Conservation (phyloP, 1,140 invertebrate species). For the Diorhabda elongata region DNA sequence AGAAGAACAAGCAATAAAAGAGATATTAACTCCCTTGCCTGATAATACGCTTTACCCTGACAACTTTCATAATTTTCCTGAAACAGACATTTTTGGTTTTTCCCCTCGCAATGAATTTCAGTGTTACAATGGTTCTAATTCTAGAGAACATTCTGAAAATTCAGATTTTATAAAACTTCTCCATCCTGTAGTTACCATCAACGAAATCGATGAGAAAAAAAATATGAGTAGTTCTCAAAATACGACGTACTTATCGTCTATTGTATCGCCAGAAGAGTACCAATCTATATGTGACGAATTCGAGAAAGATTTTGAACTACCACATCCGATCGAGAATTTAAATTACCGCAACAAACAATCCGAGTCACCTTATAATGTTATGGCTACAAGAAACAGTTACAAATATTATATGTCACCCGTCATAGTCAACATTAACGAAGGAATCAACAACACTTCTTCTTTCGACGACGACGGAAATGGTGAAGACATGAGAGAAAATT, state of each 20-base stretch:
- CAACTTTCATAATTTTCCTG: too few relatives aligned
- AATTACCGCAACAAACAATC: background rate
- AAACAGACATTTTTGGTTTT: too few relatives aligned
- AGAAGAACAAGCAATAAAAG: too few relatives aligned
- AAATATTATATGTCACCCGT: conserved; percentile 24
- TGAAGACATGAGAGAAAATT: too few relatives aligned
- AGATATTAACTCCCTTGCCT: too few relatives aligned
- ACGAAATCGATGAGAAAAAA: background rate
- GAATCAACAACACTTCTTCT: conserved; percentile 17
- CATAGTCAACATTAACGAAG: conserved; percentile 23
- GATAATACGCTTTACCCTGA: too few relatives aligned
- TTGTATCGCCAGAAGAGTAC: background rate
- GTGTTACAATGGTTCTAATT: too few relatives aligned
- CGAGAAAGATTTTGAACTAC: too few relatives aligned
- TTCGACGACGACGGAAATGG: background rate
- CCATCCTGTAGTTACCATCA: background rate
- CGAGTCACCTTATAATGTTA: background rate
- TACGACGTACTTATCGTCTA: background rate
- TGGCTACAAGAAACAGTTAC: background rate
- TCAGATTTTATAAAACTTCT: background rate
- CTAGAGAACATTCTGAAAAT: background rate
- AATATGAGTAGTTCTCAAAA: too few relatives aligned
- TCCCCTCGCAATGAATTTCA: too few relatives aligned
- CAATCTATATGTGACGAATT: background rate
- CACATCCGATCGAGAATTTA: background rate